phyloP scores from a whole-genome alignment of 2,113 vertebrate genomes.

The Malaclemys terrapin region DNA sequence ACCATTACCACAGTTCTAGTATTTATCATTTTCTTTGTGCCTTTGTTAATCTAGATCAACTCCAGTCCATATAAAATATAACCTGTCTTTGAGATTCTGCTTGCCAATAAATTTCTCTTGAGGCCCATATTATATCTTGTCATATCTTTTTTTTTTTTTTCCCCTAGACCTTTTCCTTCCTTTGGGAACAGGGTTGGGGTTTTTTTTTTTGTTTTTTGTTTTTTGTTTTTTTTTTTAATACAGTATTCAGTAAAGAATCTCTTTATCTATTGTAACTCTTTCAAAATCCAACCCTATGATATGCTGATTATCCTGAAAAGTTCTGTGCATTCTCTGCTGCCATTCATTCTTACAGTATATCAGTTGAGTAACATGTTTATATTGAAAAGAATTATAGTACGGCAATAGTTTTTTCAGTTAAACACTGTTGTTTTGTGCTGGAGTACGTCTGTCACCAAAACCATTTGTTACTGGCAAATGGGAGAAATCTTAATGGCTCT shows the following conservation, averaged over 20 bases:
- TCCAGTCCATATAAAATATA: background rate
- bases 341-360: background rate
- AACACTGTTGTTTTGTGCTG: background rate
- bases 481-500: background rate
- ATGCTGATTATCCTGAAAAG: background rate
- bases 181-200: background rate
- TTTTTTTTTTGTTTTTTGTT: too few relatives aligned
- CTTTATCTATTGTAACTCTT: background rate
- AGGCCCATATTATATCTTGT: background rate
- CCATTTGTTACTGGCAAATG: background rate
- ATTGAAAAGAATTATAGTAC: background rate
- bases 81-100: background rate
- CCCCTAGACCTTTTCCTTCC: background rate
- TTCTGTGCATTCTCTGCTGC: background rate
- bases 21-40: background rate
- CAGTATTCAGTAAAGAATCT: background rate
- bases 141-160: rapidly evolving
- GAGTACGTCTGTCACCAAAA: background rate
- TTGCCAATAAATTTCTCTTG: background rate
- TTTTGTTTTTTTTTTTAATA: background rate
- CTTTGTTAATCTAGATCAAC: background rate
- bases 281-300: background rate
- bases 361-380: background rate
- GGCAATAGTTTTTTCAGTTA: background rate
- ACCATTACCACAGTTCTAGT: background rate